Evolutionary conservation across 2,797 vertebrate species (phyloP), one percentile per base, ranked within the genome.

Genomic region (Ctenochaetus hawaiiensis): DNA sequence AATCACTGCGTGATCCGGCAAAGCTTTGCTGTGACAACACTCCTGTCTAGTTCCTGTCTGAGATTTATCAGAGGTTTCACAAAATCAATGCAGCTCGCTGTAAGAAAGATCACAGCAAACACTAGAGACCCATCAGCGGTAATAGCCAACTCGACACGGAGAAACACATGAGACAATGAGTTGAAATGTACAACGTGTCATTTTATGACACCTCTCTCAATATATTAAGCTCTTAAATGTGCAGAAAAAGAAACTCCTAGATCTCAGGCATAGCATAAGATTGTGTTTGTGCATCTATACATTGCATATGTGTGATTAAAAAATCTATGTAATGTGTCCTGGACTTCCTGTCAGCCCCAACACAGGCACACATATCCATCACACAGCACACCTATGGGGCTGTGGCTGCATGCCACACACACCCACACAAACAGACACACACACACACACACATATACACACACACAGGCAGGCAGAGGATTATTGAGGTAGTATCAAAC

Each of bases 401-500:
- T 78, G 86, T 90, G 85, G 86, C 88, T 86, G 72, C 72, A 73
- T 77, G 81, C 75, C 80, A 80, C 75, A 52, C 76, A 72, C 67
- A 65, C 71, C 69, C 77, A 63, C 68, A 59, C 72, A 62, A 53
- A 68, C 70, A 77, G 58, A 72, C 71, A 72, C 65, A 72, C 72
- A 67, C 54, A 77, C 53, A 77, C 74, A 49, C 60, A 65, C 81
- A 72, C 84, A 82, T 67, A 39, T 61, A 57, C 81, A 70, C 75
- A 49, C 48, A 61, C 60, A 49, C 72, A 82, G 81, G 75, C 82
- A 85, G 86, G 88, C 82, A 80, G 86, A 87, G 90, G 94, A 95
- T 95, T 96, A 96, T 95, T 96, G 95, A 94, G 92, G 93, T 90
- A 86, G 94, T 93, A 95, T 95, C 95, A 95, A 95, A 94, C 92